Percentiles rank a stretch among this genome's conserved stretches.
Conservation (phyloP, 2,113 vertebrate genomes). For the Odocoileus hemionus region DNA sequence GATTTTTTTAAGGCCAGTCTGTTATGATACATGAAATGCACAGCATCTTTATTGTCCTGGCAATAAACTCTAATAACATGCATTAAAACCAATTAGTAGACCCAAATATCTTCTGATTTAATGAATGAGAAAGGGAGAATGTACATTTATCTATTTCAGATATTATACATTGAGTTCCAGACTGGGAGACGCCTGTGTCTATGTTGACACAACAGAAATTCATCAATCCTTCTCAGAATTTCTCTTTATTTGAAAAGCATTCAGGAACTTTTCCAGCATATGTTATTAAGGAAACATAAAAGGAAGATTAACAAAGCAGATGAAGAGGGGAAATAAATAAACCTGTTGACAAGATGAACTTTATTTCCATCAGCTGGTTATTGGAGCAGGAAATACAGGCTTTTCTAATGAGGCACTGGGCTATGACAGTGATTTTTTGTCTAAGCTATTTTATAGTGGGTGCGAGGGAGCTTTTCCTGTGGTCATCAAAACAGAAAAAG, state of each 20-base stretch:
- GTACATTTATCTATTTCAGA: conserved; percentile 47
- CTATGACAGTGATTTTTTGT: background rate
- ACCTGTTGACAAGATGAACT: conserved; percentile 51
- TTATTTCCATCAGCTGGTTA: conserved; percentile 42
- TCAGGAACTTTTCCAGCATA: conserved; percentile 39
- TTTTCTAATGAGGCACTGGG: conserved; percentile 40
- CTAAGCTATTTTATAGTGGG: background rate
- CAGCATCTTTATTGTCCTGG: background rate
- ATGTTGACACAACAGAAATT: conserved; percentile 62
- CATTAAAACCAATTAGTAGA: conserved; percentile 63
- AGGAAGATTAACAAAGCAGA: conserved; percentile 38
- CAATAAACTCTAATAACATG: conserved; percentile 57
- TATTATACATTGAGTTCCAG: conserved; percentile 41
- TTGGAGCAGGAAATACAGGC: conserved; percentile 18
- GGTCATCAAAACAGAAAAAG: conserved; percentile 8
- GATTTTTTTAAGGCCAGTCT: background rate
- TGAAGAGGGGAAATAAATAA: conserved; percentile 60
- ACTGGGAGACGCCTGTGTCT: conserved; percentile 25
- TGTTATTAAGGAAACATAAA: conserved; percentile 66
- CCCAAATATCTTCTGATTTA: conserved; percentile 43
- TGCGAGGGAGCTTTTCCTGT: background rate
- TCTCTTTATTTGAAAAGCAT: conserved; percentile 56
- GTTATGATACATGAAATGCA: conserved; percentile 39
- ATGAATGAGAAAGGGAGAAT: conserved; percentile 51
- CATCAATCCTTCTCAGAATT: background rate